Evolutionary conservation across 1,140 invertebrate genomes (phyloP), one percentile per base, ranked within the genome.

Genomic region (Coenobita brevimanus): DNA sequence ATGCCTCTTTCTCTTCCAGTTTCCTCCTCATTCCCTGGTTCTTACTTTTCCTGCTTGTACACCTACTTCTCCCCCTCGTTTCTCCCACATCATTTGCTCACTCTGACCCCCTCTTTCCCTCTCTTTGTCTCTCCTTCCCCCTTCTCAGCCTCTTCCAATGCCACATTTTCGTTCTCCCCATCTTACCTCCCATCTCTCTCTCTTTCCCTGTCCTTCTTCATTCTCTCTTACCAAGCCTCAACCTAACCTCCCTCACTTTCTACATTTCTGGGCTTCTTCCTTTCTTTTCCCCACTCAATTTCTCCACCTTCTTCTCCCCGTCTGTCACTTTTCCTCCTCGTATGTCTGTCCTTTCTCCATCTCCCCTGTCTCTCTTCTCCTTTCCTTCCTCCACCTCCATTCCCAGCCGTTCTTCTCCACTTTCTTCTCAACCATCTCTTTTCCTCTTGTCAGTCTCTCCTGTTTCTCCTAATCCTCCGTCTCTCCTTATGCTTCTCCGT

Each of bases 201-300:
- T 50, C 62, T n/a, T 24, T 33, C 30, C 30, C 62, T n/a, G 6
- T 67, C 6, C n/a, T 4, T 67, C 8, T 67, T 33, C 62, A 24
- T 67, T n/a, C 6, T 67, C 62, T 33, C 62, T 33, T 67, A 67
- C n/a, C 62, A n/a, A n/a, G n/a, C n/a, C n/a, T n/a, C n/a, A n/a
- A n/a, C n/a, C n/a, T n/a, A n/a, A n/a, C 21, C n/a, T 67, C 62
- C 8, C 62, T 24, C 62, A 6, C 6, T 33, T 33, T 33, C 62
- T 33, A 6, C 21, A 67, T n/a, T n/a, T n/a, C 21, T 50, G 6
- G 6, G 46, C 46, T 50, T 17, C 46, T 50, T 50, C 46, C 17
- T 17, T 50, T 50, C 46, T 50, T 17, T 50, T 50, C 46, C 17
- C 6, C 17, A 50, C 46, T 6, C 17, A 6, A 6, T 50, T 8